Percentiles rank a stretch among this genome's conserved stretches.
Evolutionary conservation across 2,888 invertebrate genomes (phyloP).

Genomic region (Spialia ferax): DNA sequence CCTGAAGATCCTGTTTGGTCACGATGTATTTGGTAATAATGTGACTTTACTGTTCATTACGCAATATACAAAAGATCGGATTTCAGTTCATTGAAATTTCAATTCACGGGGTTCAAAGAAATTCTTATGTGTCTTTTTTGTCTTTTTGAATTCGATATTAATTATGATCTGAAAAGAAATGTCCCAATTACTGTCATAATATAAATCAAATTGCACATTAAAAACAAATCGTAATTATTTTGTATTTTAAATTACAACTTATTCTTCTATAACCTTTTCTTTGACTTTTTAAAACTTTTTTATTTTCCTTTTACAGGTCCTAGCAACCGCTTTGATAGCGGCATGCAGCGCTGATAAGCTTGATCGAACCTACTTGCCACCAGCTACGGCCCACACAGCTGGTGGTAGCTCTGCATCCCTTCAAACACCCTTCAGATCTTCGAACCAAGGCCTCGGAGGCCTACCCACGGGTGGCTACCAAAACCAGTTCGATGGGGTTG

Average conservation of each 20-base stretch:
- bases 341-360: conserved; percentile 72
- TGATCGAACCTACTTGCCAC: conserved; percentile 70
- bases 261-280: background rate
- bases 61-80: background rate
- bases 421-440: conserved; percentile 53
- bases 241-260: background rate
- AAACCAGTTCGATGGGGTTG: conserved; percentile 75
- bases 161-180: background rate
- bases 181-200: too few species aligned
- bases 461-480: conserved; percentile 67
- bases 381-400: conserved; percentile 65
- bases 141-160: background rate
- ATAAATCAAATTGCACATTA: too few species aligned
- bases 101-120: background rate
- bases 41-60: conserved; percentile 1
- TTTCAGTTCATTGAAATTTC: background rate
- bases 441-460: conserved; percentile 53
- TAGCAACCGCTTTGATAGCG: conserved; percentile 71
- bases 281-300: too few species aligned
- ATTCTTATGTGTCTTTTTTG: background rate
- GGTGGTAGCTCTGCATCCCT: conserved; percentile 67
- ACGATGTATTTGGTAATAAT: conserved; percentile 71
- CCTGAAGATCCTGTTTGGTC: conserved; percentile 54
- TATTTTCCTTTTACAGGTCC: conserved; percentile 64
- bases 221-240: too few species aligned